These are phyloP conservation scores for Troides helena DNA, from an alignment of 2,888 invertebrate genomes.

Conservation along the genomic window DNA sequence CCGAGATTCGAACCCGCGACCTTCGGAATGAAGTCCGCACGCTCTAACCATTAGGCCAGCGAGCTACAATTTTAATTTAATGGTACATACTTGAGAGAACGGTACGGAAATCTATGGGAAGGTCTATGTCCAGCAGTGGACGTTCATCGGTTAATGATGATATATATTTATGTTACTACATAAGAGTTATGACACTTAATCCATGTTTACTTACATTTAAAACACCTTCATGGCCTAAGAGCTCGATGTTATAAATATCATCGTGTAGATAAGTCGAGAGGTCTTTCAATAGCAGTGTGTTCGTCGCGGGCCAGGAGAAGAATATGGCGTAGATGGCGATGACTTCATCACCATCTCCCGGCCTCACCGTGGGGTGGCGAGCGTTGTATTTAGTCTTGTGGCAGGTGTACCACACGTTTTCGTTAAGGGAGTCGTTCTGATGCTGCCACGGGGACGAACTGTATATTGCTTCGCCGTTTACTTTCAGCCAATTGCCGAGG, in stretches of 20 bases:
- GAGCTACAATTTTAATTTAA: too few relatives aligned
- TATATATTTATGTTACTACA: background rate
- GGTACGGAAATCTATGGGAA: too few relatives aligned
- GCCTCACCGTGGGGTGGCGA: conserved; percentile 43
- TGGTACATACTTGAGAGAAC: background rate
- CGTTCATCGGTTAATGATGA: background rate
- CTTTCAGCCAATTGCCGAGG: conserved; percentile 88
- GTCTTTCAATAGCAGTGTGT: conserved; percentile 60
- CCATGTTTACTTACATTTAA: conserved; percentile 49
- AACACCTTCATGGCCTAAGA: conserved; percentile 52
- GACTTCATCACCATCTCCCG: conserved; percentile 42
- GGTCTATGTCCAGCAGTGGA: too few relatives aligned
- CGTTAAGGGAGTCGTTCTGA: conserved; percentile 89
- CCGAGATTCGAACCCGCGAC: too few relatives aligned
- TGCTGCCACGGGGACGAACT: conserved; percentile 86
- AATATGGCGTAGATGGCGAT: conserved; percentile 83
- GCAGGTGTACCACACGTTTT: conserved; percentile 87
- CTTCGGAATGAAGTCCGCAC: too few relatives aligned
- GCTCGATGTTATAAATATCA: conserved; percentile 45
- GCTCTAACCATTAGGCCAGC: too few relatives aligned
- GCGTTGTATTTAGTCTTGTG: conserved; percentile 47
- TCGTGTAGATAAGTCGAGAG: conserved; percentile 47
- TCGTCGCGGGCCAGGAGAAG: conserved; percentile 84
- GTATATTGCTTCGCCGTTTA: conserved; percentile 95
- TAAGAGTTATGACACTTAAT: conserved; percentile 27